A percentile compares a stretch with the other conserved stretches of the same genome.
These are phyloP conservation scores for Agonopterix heracliana DNA, from an alignment of 2,888 invertebrate species.

Conservation along the genomic window DNA sequence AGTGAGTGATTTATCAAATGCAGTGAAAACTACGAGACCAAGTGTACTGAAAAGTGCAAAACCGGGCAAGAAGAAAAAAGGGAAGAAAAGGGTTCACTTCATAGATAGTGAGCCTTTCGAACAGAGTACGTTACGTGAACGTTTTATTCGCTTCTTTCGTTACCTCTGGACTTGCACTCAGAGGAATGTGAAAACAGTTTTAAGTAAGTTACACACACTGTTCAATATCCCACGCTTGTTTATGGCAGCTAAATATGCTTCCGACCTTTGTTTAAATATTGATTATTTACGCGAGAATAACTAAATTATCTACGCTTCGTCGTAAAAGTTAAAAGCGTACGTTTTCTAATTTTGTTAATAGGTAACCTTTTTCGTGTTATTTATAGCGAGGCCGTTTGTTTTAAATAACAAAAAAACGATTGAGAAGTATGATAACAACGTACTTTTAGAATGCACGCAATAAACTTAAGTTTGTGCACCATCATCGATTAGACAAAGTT, in stretches of 20 bases:
- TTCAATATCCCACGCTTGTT: conserved; percentile 10
- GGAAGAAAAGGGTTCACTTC: conserved; percentile 59
- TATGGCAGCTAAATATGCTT: conserved; percentile 9
- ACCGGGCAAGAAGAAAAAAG: conserved; percentile 32
- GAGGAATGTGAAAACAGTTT: conserved; percentile 39
- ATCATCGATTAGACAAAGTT: no score
- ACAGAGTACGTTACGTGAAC: conserved; percentile 40
- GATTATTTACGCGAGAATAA: conserved; percentile 23
- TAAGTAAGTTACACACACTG: conserved; percentile 40
- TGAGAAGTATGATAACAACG: no score
- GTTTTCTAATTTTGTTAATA: conserved; percentile 20
- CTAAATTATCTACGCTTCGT: conserved; percentile 26
- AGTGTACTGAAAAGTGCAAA: conserved; percentile 49
- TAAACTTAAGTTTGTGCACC: no score
- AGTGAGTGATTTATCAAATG: conserved; percentile 25
- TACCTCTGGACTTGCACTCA: conserved; percentile 50
- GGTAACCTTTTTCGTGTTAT: no score
- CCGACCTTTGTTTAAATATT: conserved; percentile 21
- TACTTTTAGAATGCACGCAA: no score
- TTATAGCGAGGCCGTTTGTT: no score
- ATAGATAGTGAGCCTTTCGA: conserved; percentile 40
- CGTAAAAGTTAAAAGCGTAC: conserved; percentile 20
- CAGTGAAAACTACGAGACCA: conserved; percentile 50
- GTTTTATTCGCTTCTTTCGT: conserved; percentile 46
- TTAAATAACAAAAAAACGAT: no score